Percentiles rank a stretch among this genome's conserved stretches.
phyloP scores from a whole-genome alignment of 2,797 vertebrate genomes.

The Graptemys geographica region DNA sequence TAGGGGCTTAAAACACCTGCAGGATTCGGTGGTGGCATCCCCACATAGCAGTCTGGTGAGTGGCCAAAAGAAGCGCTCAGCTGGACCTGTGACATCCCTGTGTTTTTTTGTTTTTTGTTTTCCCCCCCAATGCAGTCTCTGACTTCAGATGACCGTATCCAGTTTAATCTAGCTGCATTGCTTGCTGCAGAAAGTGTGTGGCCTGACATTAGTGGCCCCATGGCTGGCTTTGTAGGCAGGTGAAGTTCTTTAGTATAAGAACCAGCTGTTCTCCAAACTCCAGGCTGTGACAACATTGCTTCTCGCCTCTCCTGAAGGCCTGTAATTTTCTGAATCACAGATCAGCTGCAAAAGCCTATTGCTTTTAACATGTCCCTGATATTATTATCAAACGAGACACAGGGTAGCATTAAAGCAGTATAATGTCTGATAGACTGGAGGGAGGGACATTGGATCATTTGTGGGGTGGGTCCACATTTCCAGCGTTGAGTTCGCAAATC shows the following conservation, averaged over 20 bases:
- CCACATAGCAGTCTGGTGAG: not conserved
- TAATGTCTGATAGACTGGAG: not conserved
- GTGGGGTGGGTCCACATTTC: not conserved
- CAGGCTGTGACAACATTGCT: fast-evolving
- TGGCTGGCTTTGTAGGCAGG: fast-evolving
- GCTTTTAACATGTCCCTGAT: not conserved
- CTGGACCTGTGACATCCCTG: not conserved
- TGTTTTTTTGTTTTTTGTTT: too few relatives aligned
- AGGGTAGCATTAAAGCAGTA: not conserved
- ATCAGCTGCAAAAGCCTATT: not conserved
- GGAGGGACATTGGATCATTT: fast-evolving
- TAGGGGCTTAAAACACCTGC: not conserved
- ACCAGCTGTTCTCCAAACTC: not conserved
- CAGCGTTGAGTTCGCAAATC: not conserved
- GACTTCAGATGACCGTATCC: not conserved
- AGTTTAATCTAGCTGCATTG: not conserved
- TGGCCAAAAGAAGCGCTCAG: not conserved
- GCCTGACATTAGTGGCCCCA: fast-evolving
- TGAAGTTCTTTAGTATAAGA: not conserved
- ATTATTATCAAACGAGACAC: fast-evolving
- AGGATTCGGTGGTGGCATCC: not conserved
- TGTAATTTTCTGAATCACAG: not conserved
- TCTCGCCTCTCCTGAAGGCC: not conserved
- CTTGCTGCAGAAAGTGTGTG: not conserved
- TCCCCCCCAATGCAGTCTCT: not conserved